Evolutionary conservation across 1,140 invertebrate species (phyloP), one percentile per base, ranked within the genome.

Genomic region (Cyclargus thomasi): DNA sequence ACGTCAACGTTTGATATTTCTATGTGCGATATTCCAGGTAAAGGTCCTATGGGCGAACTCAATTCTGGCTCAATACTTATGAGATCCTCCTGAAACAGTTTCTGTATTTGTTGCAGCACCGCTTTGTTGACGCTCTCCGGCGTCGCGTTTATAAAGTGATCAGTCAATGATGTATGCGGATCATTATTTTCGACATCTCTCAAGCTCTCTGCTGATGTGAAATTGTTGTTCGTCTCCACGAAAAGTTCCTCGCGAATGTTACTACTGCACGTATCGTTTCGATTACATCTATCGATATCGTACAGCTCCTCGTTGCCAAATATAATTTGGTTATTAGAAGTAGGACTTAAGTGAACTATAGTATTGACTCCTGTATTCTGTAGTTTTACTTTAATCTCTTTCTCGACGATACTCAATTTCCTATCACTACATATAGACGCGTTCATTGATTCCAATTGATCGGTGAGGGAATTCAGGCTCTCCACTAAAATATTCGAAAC

Each of bases 371-470:
- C 87, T 0, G 86, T 85, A 71, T 90, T 91, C 67, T 91, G 90
- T 36, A 91, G 68, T 70, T 89, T 90, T 2, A 91, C 88, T 76
- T 91, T 91, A 53, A 91, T 91, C 76, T 91, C 90, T 72, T 91
- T 91, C 69, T 91, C 90, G 21, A 91, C 82, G 0, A 91, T 86
- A 71, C 80, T 91, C 16, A 91, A 75, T 69, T 85, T 89, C 18
- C 82, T 74, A 23, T 90, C 81, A 53, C 71, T 81, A 6, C 84
- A 85, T 59, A 90, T 85, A 2, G 88, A 84, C 1, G 86, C 86
- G 62, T 86, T 90, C 77, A 91, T 91, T 14, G 80, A 84, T 67
- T 91, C 90, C 11, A 91, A 74, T 67, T 89, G 89, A 68, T 91
- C 90, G 1, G 86, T 85, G 64, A 91, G 73, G 0, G 88, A 89